Conservation (phyloP, 2,797 vertebrate species). For the Esox lucius region DNA sequence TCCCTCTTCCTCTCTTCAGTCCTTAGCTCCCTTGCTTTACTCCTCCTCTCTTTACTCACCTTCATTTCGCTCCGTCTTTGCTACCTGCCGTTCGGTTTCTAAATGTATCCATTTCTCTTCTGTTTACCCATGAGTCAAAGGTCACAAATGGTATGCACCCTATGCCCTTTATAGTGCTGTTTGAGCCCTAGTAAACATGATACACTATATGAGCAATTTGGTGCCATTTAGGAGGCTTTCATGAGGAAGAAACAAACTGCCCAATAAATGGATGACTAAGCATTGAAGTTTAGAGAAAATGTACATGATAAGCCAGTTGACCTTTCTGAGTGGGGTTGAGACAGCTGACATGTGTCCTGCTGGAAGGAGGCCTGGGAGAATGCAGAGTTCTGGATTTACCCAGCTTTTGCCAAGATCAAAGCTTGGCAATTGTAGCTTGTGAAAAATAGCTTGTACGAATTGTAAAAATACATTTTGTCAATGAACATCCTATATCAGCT, state of each 20-base stretch:
- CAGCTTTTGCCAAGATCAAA: background rate
- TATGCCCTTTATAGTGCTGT: background rate
- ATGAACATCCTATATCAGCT: background rate
- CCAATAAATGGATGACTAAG: background rate
- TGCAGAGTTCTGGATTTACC: background rate
- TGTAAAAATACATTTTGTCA: background rate
- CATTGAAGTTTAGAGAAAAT: background rate
- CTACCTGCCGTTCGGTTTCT: background rate
- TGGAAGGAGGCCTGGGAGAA: background rate
- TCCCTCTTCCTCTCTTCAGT: no score
- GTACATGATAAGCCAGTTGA: slow-evolving; percentile 2
- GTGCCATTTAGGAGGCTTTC: background rate
- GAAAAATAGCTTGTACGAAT: background rate
- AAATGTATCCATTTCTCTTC: no score
- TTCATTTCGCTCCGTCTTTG: no score
- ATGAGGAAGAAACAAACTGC: background rate
- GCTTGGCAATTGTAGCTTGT: background rate
- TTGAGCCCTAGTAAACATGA: background rate
- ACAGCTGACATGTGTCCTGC: background rate
- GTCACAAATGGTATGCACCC: background rate
- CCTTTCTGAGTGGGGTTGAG: background rate
- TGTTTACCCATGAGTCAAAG: background rate
- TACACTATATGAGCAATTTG: background rate
- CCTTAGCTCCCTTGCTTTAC: no score
- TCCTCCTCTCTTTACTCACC: no score